Evolutionary conservation across 2,888 invertebrate species (phyloP).

Genomic region (Vanessa cardui): DNA sequence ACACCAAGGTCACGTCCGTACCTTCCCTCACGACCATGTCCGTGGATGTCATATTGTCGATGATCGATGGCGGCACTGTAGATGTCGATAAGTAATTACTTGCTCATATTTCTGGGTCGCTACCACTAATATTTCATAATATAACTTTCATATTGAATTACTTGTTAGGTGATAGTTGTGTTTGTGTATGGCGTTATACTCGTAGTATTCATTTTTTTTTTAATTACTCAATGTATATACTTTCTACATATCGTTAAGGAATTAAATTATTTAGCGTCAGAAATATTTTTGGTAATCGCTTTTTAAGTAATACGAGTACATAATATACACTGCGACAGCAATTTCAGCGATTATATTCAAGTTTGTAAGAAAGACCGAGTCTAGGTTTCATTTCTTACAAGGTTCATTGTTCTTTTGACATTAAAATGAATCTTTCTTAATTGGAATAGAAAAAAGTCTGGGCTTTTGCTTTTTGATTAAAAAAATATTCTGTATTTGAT

Average conservation of each 20-base stretch:
- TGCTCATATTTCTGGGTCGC: constrained; percentile 9
- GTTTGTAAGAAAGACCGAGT: constrained; percentile 18
- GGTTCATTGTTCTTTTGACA: constrained; percentile 27
- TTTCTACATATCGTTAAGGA: too few species aligned
- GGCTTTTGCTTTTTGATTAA: constrained; percentile 23
- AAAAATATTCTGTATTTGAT: constrained; percentile 8
- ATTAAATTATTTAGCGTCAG: too few species aligned
- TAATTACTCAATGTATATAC: too few species aligned
- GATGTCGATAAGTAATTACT: constrained; percentile 36
- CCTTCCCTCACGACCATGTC: constrained; percentile 96
- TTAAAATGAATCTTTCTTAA: constrained; percentile 32
- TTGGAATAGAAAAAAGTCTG: constrained; percentile 28
- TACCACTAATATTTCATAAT: constrained; percentile 12
- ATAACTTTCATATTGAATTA: constrained; percentile 19
- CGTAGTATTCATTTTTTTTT: too few species aligned
- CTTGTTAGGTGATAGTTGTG: constrained; percentile 3
- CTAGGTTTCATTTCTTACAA: constrained; percentile 16
- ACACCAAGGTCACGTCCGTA: constrained; percentile 92
- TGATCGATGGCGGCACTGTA: constrained; percentile 94
- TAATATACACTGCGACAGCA: background rate
- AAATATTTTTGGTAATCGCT: background rate
- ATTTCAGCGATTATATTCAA: constrained; percentile 17
- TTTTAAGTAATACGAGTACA: background rate
- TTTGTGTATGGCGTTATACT: background rate
- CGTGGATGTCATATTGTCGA: constrained; percentile 94